phyloP scores from a whole-genome alignment of 2,113 vertebrate species.

The Andinoacara biseriatus region DNA sequence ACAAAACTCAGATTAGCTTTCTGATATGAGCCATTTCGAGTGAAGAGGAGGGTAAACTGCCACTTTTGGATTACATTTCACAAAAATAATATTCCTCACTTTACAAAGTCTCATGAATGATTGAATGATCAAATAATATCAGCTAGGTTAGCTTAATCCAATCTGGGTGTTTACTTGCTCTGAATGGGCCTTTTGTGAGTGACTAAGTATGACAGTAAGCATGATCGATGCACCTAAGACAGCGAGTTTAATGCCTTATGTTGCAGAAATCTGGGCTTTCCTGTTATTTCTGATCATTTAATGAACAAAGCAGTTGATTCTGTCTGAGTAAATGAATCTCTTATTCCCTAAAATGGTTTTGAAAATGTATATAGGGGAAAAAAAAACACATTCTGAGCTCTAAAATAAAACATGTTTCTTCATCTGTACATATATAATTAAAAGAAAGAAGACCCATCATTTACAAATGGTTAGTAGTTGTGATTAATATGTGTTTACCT shows the following conservation, averaged over 20 bases:
- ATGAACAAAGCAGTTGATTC: neutral
- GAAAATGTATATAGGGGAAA: neutral
- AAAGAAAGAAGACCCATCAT: neutral
- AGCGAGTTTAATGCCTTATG: neutral
- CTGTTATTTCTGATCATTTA: conserved; percentile 1
- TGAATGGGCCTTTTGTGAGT: conserved; percentile 3
- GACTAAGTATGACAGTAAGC: neutral
- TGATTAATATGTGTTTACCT: neutral
- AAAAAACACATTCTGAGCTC: neutral
- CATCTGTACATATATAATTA: neutral
- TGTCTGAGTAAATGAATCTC: neutral
- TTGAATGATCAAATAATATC: conserved; percentile 8
- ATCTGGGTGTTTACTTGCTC: conserved; percentile 4
- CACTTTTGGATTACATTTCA: neutral
- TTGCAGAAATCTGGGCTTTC: neutral
- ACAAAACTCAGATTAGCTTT: neutral
- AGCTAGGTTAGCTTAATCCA: neutral
- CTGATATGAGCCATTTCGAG: neutral
- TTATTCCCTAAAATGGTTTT: neutral
- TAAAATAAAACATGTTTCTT: neutral
- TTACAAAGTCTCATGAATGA: neutral
- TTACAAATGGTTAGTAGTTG: neutral
- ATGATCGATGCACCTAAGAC: neutral
- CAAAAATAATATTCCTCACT: conserved; percentile 3
- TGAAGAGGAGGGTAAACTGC: neutral